A percentile compares a stretch with the other conserved stretches of the same genome.
Evolutionary conservation across 2,113 vertebrate genomes (phyloP).

Genomic region (Ascaphus truei): DNA sequence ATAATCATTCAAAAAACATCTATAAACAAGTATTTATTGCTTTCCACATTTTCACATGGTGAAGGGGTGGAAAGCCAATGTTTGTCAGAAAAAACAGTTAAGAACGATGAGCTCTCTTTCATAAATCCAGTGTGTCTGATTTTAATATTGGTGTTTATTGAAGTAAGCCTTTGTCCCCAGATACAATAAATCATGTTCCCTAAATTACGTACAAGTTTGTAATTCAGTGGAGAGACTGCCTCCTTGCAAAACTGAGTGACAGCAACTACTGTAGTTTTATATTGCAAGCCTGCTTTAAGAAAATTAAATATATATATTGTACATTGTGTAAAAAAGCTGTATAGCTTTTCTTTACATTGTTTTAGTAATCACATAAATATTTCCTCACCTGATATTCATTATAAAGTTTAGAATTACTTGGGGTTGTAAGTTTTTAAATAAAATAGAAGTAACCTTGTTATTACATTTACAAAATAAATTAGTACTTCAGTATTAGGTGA

Average conservation of each 20-base stretch:
- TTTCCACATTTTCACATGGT: neutral
- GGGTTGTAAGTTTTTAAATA: too few relatives aligned
- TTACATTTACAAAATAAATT: too few relatives aligned
- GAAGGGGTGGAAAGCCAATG: neutral
- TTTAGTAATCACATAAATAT: too few relatives aligned
- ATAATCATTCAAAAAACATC: slow-evolving; percentile 15
- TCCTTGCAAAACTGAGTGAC: neutral
- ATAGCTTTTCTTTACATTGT: too few relatives aligned
- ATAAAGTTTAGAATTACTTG: too few relatives aligned
- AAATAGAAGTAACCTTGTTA: too few relatives aligned
- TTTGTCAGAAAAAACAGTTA: slow-evolving; percentile 8
- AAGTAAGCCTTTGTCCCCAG: slow-evolving; percentile 18
- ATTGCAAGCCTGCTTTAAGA: too few relatives aligned
- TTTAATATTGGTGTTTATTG: slow-evolving; percentile 6
- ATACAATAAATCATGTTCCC: slow-evolving; percentile 6
- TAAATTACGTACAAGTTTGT: slow-evolving; percentile 10
- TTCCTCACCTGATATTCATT: too few relatives aligned
- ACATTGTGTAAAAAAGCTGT: too few relatives aligned
- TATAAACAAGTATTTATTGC: slow-evolving; percentile 9
- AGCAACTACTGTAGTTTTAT: too few relatives aligned
- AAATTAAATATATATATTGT: too few relatives aligned
- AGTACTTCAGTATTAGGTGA: too few relatives aligned
- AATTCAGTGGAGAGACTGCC: neutral
- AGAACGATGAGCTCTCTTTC: slow-evolving; percentile 3
- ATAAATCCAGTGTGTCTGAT: slow-evolving; percentile 14